Base-by-base conservation (phyloP, 2,797 vertebrate genomes). In the Bovichtus variegatus region DNA sequence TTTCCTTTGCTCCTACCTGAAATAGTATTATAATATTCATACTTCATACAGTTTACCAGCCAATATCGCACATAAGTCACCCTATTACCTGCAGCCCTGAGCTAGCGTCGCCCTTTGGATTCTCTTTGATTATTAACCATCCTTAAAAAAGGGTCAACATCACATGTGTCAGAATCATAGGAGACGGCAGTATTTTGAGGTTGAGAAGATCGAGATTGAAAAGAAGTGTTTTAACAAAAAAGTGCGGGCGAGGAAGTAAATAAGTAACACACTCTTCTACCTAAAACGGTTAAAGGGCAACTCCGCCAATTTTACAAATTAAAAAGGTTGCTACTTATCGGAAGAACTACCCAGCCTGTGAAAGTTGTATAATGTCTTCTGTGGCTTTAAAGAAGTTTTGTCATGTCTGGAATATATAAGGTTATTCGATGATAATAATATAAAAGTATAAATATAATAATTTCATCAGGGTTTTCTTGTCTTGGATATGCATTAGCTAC, bases 1-100 rank as follows among this genome's bases (percentile, higher is more conserved):
- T 84, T 85, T 71, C 18, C 55, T 53, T 66, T 25, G 38, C 62
- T 54, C 12, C 47, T 74, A 75, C 53, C 40, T 83, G 63, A 81
- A 85, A 66, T 21, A 47, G 19, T 70, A 60, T 60, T 65, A 53
- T 19, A 74, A 63, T 71, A 64, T 76, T 64, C 5, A 40, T 46
- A 21, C 50, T 57, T 38, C 2, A 2, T 49, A 62, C 18, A 36
- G 51, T 69, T 77, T 61, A 74, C 18, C 57, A 74, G 69, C 43
- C 60, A 63, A 41, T 40, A 71, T 70, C 6, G 4, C 18, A 74
- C 29, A 69, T 38, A 10, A 58, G 49, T 57, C 65, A 58, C 11
- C 2, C 6, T 34, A 60, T 68, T 18, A 34, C 46, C 47, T 31
- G n/a, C 25, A 63, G 73, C 34, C n/a, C 4, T 4, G 11, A 12